phyloP scores from a whole-genome alignment of 1,140 invertebrate genomes.

The Euura lappo region DNA sequence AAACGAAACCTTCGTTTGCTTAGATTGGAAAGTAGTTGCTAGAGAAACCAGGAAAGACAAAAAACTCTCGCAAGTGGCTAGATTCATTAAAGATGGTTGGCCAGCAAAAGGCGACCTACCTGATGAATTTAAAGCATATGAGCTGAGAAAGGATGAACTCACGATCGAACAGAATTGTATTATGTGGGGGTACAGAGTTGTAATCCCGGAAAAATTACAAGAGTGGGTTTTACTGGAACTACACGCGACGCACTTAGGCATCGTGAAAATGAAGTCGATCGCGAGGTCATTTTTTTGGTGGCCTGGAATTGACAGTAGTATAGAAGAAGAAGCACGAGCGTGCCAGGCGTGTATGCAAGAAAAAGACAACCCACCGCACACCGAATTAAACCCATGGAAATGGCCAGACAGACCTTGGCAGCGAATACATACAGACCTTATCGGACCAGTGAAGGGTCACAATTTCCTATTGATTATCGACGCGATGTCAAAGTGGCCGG shows the following conservation, averaged over 20 bases:
- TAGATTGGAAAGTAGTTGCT: neutral
- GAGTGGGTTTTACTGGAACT: conserved; percentile 39
- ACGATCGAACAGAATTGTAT: too few species aligned
- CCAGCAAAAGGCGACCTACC: neutral
- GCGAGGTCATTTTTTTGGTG: conserved; percentile 38
- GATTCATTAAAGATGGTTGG: neutral
- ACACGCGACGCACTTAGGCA: conserved; percentile 51
- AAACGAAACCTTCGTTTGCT: neutral
- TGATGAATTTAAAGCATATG: neutral
- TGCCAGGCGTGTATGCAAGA: conserved; percentile 32
- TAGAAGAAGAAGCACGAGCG: conserved; percentile 42
- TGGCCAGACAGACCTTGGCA: neutral
- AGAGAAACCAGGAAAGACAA: neutral
- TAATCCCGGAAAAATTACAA: conserved; percentile 45
- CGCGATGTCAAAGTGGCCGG: conserved; percentile 22
- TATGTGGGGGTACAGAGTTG: conserved; percentile 34
- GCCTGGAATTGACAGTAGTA: conserved; percentile 39
- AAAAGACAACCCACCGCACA: conserved; percentile 25
- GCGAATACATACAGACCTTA: neutral
- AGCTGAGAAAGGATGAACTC: neutral
- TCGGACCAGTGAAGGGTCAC: conserved; percentile 20
- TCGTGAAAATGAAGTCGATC: conserved; percentile 51
- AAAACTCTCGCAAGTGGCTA: neutral
- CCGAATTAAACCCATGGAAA: conserved; percentile 30
- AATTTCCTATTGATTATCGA: conserved; percentile 15